phyloP scores from a whole-genome alignment of 1,140 invertebrate species.

The Bicyclus anynana region DNA sequence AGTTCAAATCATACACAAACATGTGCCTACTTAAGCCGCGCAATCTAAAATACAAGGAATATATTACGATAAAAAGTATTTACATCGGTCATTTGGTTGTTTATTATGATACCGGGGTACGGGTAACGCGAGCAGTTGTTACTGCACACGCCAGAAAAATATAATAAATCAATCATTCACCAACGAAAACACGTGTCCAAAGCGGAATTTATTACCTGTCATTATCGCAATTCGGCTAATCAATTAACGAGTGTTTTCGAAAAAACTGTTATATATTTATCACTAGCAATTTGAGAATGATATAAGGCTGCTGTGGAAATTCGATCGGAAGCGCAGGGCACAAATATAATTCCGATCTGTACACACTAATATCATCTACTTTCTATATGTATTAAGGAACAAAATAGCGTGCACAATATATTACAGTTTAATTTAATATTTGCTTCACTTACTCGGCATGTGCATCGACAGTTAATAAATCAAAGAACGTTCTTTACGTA shows the following conservation, averaged over 20 bases:
- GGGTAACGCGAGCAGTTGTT: slow-evolving; percentile 15
- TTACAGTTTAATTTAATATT: slow-evolving; percentile 26
- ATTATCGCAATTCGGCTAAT: slow-evolving; percentile 48
- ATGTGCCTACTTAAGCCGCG: not conserved
- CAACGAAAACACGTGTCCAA: slow-evolving; percentile 32
- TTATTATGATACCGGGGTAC: slow-evolving; percentile 7
- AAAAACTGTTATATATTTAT: slow-evolving; percentile 46
- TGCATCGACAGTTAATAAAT: slow-evolving; percentile 63
- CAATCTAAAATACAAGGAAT: not conserved
- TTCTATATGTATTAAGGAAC: slow-evolving; percentile 6
- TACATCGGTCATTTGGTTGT: not conserved
- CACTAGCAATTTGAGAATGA: slow-evolving; percentile 29
- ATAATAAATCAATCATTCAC: slow-evolving; percentile 47
- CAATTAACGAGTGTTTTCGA: slow-evolving; percentile 49
- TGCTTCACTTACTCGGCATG: slow-evolving; percentile 29
- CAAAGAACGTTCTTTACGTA: slow-evolving; percentile 37
- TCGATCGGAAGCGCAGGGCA: not conserved
- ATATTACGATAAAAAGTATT: not conserved
- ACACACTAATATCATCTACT: slow-evolving; percentile 16
- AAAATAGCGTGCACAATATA: slow-evolving; percentile 22
- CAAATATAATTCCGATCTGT: not conserved
- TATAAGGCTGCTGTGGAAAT: slow-evolving; percentile 27
- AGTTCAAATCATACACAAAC: too few relatives aligned
- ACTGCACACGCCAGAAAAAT: slow-evolving; percentile 27
- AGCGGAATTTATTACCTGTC: slow-evolving; percentile 58